Percentiles rank a stretch among this genome's conserved stretches.
Evolutionary conservation across 2,113 vertebrate species (phyloP).

Genomic region (Uropsilus gracilis): DNA sequence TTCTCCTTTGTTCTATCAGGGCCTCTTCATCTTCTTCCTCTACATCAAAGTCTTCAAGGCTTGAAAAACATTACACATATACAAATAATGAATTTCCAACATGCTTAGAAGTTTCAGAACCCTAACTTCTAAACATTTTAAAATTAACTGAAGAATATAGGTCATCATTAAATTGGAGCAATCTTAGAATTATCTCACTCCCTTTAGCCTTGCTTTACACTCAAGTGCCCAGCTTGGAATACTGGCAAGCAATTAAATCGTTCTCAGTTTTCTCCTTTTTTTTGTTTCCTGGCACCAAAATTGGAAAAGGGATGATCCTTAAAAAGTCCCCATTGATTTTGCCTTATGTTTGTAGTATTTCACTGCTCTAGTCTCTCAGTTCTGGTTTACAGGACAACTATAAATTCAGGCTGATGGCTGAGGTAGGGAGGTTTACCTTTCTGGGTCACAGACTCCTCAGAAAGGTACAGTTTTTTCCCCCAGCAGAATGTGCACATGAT

Average conservation of each 20-base stretch:
- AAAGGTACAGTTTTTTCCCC: not conserved
- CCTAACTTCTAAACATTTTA: not conserved
- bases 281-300: not conserved
- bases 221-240: not conserved
- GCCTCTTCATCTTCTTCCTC: conserved; percentile 98
- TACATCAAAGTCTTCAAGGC: conserved; percentile 96
- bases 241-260: not conserved
- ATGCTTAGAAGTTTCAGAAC: not conserved
- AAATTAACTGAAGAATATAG: not conserved
- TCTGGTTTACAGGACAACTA: too few relatives aligned
- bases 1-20: conserved; percentile 95
- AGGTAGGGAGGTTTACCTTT: not conserved
- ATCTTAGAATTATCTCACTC: not conserved
- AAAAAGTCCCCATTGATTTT: not conserved
- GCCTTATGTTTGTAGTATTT: not conserved
- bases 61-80: conserved; percentile 72
- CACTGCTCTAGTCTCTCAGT: not conserved
- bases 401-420: too few relatives aligned
- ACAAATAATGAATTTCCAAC: not conserved
- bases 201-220: not conserved
- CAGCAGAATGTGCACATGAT: not conserved
- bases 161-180: not conserved
- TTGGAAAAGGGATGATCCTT: not conserved
- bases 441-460: not conserved
- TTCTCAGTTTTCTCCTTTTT: not conserved